Conservation (phyloP, 37 sponge, comb jelly and placozoan species). For the Lycopodina hypogea region DNA sequence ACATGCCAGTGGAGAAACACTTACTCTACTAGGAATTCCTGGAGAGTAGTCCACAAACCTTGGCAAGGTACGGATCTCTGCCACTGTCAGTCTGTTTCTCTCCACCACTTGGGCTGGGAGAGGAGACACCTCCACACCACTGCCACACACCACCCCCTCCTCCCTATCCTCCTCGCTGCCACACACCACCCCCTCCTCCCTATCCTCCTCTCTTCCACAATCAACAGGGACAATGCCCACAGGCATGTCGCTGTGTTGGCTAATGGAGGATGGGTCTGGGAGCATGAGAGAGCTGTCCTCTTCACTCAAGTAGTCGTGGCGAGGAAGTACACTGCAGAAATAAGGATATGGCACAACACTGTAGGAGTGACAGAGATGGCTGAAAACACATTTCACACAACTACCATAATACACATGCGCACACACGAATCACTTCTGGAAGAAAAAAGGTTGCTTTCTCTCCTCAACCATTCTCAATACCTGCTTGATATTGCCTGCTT, state of each 20-base stretch:
- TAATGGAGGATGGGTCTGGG: not conserved
- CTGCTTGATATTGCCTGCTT: no score
- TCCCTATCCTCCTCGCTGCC: not conserved
- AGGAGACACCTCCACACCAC: not conserved
- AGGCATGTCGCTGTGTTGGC: not conserved
- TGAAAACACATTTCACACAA: no score
- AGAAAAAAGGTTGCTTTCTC: no score
- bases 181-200: not conserved
- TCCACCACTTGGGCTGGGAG: conserved; percentile 62
- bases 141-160: no score
- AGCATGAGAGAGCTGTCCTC: conserved; percentile 5
- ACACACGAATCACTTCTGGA: no score
- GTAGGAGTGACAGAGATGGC: no score
- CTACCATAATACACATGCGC: no score
- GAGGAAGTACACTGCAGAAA: no score
- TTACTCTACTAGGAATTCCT: conserved; percentile 61
- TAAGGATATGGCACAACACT: no score
- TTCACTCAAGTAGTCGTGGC: not conserved
- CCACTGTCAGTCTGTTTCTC: conserved; percentile 53
- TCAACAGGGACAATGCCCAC: no score
- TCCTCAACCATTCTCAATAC: no score
- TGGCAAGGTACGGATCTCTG: conserved; percentile 60
- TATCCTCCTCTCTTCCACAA: not conserved
- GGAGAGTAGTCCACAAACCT: conserved; percentile 60
- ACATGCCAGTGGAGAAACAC: no score